Base-by-base conservation (phyloP, 2,888 invertebrate genomes). In the Electrophaes corylata region DNA sequence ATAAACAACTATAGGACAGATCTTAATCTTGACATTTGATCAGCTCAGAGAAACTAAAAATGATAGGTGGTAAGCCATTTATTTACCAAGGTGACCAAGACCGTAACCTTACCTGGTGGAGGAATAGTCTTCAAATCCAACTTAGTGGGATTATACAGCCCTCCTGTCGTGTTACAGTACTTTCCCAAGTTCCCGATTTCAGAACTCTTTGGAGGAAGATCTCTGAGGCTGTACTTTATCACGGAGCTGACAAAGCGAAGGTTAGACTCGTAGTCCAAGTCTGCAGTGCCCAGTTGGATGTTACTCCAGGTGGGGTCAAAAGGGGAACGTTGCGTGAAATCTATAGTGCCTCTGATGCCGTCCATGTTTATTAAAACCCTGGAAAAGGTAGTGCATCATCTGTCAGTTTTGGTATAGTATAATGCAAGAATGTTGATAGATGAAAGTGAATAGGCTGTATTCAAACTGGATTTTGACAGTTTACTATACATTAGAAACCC, bases 261-360 rank as follows among this genome's bases (percentile, higher is more conserved):
- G 75, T 94, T 94, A 0, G 94, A 94, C 81, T 95, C 94, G 54
- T 95, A 89, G 67, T 95, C 93, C 44, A 93, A 93, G 69, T 94
- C 92, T 0, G 95, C 88, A 0, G 96, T 93, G 0, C 92, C 92
- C 23, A 96, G 80, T 35, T 95, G 94, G 71, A 97, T 94, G 75
- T 94, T 95, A 0, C 95, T 88, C 91, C 95, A 96, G 0, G 97
- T 97, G 0, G 97, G 96, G 81, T 97, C 96, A 79, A 96, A 97
- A 19, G 95, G 95, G 0, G 96, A 96, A 29, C 95, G 93, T 83
- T 98, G 98, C 0, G 92, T 93, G 60, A 98, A 93, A 8, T 93
- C 94, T 1, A 98, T 92, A 49, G 95, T 94, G 0, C 98, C 98
- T 73, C 94, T 94, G 18, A 98, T 94, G 3, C 98, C 98, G 39